Evolutionary conservation across 2,797 vertebrate genomes (phyloP).

Genomic region (Nyctalus aviator): DNA sequence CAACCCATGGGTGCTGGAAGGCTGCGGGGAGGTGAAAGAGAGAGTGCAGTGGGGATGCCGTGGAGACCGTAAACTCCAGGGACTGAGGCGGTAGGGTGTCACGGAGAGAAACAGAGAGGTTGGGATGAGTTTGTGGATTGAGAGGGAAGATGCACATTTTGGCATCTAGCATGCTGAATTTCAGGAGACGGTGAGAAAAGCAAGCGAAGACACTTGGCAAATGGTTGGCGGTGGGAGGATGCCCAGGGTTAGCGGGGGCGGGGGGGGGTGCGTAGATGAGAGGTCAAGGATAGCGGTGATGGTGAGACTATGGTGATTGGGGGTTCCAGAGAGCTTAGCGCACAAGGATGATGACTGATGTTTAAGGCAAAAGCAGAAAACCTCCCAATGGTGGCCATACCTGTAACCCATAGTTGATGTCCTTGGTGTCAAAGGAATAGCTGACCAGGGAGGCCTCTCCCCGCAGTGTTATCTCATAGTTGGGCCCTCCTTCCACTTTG

Average conservation of each 20-base stretch:
- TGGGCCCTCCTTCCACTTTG: slow-evolving; percentile 91
- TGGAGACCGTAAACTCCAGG: not conserved
- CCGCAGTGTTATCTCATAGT: slow-evolving; percentile 89
- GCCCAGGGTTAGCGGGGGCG: not conserved
- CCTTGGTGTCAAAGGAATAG: slow-evolving; percentile 87
- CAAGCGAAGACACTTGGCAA: not conserved
- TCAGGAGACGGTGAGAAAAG: not conserved
- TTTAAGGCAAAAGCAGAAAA: not conserved
- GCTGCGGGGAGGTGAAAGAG: not conserved
- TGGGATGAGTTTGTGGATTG: not conserved
- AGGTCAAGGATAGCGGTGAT: not conserved
- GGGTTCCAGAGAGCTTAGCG: not conserved
- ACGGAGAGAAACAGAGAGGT: not conserved
- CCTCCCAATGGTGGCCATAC: slow-evolving; percentile 76
- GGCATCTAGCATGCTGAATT: not conserved
- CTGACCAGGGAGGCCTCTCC: slow-evolving; percentile 91
- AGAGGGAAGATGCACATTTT: not conserved
- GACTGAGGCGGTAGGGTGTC: not conserved
- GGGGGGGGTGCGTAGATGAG: not conserved
- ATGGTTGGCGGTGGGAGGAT: not conserved
- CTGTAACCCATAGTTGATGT: slow-evolving; percentile 92
- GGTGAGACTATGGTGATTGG: not conserved
- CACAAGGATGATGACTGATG: not conserved
- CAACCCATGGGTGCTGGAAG: not conserved
- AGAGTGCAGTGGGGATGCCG: not conserved